These are phyloP conservation scores for Rotaria macrura DNA, from an alignment of 2,888 invertebrate genomes.

Conservation along the genomic window DNA sequence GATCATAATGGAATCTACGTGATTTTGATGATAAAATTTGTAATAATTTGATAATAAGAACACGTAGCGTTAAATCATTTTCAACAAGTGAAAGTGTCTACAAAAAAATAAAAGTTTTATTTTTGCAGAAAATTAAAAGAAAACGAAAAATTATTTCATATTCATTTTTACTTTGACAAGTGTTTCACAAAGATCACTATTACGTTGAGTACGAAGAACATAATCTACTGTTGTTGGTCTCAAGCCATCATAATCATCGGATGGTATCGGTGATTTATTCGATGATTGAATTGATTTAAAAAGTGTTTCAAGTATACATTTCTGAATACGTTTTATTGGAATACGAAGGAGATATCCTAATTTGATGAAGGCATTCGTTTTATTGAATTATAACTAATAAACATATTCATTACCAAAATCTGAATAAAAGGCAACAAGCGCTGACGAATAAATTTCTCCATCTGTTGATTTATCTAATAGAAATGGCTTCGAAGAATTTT, in stretches of 20 bases:
- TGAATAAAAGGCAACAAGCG: background rate
- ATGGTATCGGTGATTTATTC: conserved; percentile 18
- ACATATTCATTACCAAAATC: background rate
- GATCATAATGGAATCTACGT: conserved; percentile 37
- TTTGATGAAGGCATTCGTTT: background rate
- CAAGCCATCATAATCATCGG: conserved; percentile 23
- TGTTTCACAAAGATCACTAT: conserved; percentile 48
- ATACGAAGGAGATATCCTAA: background rate
- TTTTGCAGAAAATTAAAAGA: no score
- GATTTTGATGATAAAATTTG: conserved; percentile 46
- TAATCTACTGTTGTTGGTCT: conserved; percentile 16
- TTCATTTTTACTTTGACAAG: conserved; percentile 42
- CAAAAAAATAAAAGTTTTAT: no score
- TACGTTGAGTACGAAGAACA: conserved; percentile 39
- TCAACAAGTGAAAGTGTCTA: conserved; percentile 46
- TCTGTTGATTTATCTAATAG: conserved; percentile 48
- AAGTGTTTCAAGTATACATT: conserved; percentile 25
- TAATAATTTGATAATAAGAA: conserved; percentile 43
- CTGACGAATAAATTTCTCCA: conserved; percentile 41
- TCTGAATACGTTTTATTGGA: conserved; percentile 4
- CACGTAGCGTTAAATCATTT: conserved; percentile 42
- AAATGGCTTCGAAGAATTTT: conserved; percentile 44
- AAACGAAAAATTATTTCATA: background rate
- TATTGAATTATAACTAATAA: background rate
- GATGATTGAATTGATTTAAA: conserved; percentile 25